Evolutionary conservation across 1,140 invertebrate genomes (phyloP).

Genomic region (Gonioctena quinquepunctata): DNA sequence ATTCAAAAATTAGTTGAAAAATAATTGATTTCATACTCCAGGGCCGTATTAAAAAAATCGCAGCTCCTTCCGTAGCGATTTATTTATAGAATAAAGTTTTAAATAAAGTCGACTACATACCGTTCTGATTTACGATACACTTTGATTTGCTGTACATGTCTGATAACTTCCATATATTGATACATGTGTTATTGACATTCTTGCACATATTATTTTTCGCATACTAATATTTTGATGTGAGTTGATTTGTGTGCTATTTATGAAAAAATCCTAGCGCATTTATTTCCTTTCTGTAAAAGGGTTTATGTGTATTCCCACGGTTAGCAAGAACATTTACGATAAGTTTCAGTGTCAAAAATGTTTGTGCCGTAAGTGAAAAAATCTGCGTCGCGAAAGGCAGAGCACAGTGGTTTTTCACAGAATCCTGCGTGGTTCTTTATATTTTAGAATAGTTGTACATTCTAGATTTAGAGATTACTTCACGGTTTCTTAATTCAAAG

Average conservation of each 20-base stretch:
- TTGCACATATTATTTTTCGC: too few relatives aligned
- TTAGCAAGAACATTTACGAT: neutral
- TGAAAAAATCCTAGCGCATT: neutral
- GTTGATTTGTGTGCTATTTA: neutral
- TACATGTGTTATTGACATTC: neutral
- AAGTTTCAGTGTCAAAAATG: neutral
- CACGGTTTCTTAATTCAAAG: neutral
- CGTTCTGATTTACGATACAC: neutral
- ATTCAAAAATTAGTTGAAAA: neutral
- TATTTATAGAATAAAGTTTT: neutral
- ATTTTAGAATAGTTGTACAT: neutral
- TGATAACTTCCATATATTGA: neutral
- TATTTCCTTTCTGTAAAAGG: neutral
- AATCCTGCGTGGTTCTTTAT: neutral
- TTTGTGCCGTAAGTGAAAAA: neutral
- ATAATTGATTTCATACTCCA: neutral
- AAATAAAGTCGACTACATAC: neutral
- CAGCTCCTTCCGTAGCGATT: neutral
- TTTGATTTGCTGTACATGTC: neutral
- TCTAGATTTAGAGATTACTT: neutral
- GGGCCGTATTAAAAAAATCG: neutral
- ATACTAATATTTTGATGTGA: neutral
- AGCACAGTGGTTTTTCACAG: neutral
- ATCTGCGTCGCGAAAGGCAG: neutral
- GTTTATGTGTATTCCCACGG: neutral